Evolutionary conservation across 2,888 invertebrate genomes (phyloP).

Genomic region (Temnothorax ravouxi): DNA sequence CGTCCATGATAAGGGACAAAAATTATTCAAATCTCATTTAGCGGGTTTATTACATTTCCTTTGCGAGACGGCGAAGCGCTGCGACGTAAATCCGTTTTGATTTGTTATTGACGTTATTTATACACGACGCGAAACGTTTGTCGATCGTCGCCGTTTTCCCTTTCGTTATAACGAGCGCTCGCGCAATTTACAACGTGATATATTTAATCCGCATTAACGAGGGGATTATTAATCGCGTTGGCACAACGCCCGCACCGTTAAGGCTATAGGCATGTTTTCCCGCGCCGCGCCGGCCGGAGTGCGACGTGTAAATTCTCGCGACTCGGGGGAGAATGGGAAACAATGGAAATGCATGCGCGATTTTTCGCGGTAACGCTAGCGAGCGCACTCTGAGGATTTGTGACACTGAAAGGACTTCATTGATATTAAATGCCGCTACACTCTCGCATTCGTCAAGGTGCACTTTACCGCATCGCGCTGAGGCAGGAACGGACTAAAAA

Average conservation of each 20-base stretch:
- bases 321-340: not conserved
- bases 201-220: slow-evolving; percentile 66
- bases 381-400: slow-evolving; percentile 20
- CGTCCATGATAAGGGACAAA: slow-evolving; percentile 71
- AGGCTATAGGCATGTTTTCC: slow-evolving; percentile 40
- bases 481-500: not conserved
- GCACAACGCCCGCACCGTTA: slow-evolving; percentile 58
- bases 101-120: slow-evolving; percentile 6
- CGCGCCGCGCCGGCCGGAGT: slow-evolving; percentile 28
- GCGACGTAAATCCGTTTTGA: not conserved
- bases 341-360: slow-evolving; percentile 58
- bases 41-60: slow-evolving; percentile 59
- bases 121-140: not conserved
- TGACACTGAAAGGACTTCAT: slow-evolving; percentile 47
- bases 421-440: slow-evolving; percentile 64
- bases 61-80: not conserved
- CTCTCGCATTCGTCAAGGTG: slow-evolving; percentile 49
- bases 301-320: slow-evolving; percentile 54
- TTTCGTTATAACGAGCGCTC: not conserved
- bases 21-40: slow-evolving; percentile 74
- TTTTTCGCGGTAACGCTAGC: slow-evolving; percentile 43
- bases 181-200: slow-evolving; percentile 49
- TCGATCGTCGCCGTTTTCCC: not conserved
- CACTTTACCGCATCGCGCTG: not conserved
- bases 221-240: slow-evolving; percentile 71